Evolutionary conservation across 1,140 invertebrate genomes (phyloP).

Genomic region (Pseudomyrmex dendroicus): DNA sequence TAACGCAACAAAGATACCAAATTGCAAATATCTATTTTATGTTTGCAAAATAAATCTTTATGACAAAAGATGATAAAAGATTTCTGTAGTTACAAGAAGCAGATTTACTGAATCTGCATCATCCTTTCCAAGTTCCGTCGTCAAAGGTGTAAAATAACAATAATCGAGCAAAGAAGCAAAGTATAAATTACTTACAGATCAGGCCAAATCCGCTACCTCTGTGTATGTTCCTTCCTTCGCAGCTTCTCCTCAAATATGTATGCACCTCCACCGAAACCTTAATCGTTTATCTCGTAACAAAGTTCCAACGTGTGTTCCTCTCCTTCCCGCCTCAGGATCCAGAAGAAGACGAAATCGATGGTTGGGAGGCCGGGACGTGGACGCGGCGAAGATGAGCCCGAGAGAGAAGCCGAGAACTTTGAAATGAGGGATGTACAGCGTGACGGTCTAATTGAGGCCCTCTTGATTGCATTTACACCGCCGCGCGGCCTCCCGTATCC

Average conservation of each 20-base stretch:
- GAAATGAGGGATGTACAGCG: slow-evolving; percentile 81
- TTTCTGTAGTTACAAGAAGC: too few species aligned
- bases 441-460: slow-evolving; percentile 83
- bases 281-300: slow-evolving; percentile 46
- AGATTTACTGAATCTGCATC: too few species aligned
- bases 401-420: slow-evolving; percentile 58
- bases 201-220: background rate
- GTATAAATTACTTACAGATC: too few species aligned
- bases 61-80: too few species aligned
- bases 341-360: slow-evolving; percentile 15
- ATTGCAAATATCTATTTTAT: slow-evolving; percentile 5
- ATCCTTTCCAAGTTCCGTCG: too few species aligned
- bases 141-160: too few species aligned
- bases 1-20: background rate
- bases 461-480: slow-evolving; percentile 83
- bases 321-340: slow-evolving; percentile 6
- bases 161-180: too few species aligned
- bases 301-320: background rate
- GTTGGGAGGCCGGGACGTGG: background rate
- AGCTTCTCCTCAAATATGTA: background rate
- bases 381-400: too few species aligned
- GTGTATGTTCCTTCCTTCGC: background rate
- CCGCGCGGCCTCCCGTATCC: slow-evolving; percentile 77
- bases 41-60: background rate
- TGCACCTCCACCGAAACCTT: background rate